These are phyloP conservation scores for Drosophila melanica DNA, from an alignment of 1,140 invertebrate species.

Conservation along the genomic window DNA sequence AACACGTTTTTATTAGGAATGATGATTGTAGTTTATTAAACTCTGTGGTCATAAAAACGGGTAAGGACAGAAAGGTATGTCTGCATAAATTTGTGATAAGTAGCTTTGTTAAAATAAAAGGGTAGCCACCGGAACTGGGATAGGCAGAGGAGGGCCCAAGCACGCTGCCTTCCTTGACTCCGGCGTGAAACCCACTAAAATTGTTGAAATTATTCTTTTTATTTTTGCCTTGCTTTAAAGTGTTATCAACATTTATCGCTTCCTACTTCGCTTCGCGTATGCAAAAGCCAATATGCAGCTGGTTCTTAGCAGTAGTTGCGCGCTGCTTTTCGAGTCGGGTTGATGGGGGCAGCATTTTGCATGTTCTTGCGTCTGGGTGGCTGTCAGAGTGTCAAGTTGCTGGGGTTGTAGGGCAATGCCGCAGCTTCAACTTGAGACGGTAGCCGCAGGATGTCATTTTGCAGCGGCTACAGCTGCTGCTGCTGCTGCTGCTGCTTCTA, in stretches of 20 bases:
- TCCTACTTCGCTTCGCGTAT: constrained; percentile 39
- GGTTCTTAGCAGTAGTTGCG: constrained; percentile 6
- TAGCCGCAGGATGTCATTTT: constrained; percentile 34
- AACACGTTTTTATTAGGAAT: not conserved
- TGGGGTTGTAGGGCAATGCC: constrained; percentile 41
- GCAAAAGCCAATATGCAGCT: constrained; percentile 64
- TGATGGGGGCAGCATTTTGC: constrained; percentile 32
- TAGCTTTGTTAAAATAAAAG: no score
- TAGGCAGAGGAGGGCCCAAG: no score
- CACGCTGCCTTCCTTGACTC: no score
- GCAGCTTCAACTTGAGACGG: constrained; percentile 38
- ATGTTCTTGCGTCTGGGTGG: constrained; percentile 16
- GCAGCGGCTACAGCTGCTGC: constrained; percentile 5
- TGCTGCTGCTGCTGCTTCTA: constrained; percentile 1
- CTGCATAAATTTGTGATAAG: no score
- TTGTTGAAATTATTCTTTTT: not conserved
- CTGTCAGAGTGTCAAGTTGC: constrained; percentile 67
- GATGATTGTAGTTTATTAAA: not conserved
- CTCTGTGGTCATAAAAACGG: no score
- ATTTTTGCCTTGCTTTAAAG: constrained; percentile 30
- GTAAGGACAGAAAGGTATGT: no score
- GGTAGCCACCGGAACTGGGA: no score
- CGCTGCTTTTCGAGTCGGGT: constrained; percentile 4
- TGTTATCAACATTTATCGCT: constrained; percentile 48
- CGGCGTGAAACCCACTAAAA: no score